Percentiles rank a stretch among this genome's conserved stretches.
phyloP scores from a whole-genome alignment of 1,140 invertebrate species.

The Neotoxoptera formosana region DNA sequence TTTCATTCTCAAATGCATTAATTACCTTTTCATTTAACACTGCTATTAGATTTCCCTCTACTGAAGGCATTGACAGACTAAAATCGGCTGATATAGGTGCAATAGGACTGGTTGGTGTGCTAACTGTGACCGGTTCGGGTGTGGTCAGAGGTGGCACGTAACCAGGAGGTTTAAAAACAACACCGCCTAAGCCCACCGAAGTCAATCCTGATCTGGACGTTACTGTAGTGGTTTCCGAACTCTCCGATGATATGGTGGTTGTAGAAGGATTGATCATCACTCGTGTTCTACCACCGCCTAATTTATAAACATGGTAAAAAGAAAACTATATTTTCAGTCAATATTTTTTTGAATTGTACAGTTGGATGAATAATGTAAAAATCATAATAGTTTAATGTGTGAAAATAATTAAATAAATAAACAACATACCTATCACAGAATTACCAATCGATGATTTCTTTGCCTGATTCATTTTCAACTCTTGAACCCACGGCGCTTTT shows the following conservation, averaged over 20 bases:
- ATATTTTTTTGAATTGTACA: background rate
- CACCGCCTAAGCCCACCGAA: conserved; percentile 41
- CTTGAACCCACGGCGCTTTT: conserved; percentile 62
- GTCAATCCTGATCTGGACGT: conserved; percentile 45
- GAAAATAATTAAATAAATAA: background rate
- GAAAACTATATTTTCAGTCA: background rate
- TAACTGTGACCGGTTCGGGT: conserved; percentile 44
- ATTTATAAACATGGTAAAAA: background rate
- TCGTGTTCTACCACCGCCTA: conserved; percentile 44
- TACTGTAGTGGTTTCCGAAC: conserved; percentile 46
- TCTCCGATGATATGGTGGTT: conserved; percentile 46
- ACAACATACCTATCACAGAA: conserved; percentile 40
- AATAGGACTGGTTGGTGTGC: conserved; percentile 45
- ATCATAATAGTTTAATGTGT: background rate
- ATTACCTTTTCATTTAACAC: conserved; percentile 48
- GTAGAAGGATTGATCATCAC: conserved; percentile 52
- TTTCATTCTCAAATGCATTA: background rate
- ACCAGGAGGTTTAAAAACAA: conserved; percentile 50
- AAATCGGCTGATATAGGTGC: background rate
- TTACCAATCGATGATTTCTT: conserved; percentile 60
- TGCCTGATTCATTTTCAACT: conserved; percentile 63
- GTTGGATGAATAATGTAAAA: background rate
- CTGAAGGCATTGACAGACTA: background rate
- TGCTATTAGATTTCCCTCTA: conserved; percentile 32
- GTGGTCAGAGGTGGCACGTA: conserved; percentile 42